phyloP scores from a whole-genome alignment of 2,113 vertebrate species.

The Peucedramus taeniatus region DNA sequence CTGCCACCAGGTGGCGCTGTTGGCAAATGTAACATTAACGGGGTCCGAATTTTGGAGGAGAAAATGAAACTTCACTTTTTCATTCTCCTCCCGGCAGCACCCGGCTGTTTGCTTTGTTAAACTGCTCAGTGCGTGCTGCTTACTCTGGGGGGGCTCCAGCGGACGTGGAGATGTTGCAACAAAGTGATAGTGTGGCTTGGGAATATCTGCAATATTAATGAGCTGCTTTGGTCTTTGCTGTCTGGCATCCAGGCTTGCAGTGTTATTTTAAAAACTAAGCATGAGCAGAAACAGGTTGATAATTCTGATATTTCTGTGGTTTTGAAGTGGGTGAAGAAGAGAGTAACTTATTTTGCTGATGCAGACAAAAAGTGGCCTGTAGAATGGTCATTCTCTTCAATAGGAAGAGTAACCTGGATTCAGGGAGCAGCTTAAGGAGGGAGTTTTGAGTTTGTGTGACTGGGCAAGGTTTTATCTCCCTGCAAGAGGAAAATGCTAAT shows the following conservation, averaged over 20 bases:
- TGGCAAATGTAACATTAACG: slow-evolving; percentile 73
- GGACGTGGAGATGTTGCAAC: background rate
- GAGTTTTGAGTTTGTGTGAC: background rate
- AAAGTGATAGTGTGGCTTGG: background rate
- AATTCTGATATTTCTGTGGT: background rate
- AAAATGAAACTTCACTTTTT: background rate
- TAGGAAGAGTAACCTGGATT: background rate
- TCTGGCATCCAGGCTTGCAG: background rate
- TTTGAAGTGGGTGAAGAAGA: background rate
- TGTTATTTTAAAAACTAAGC: background rate
- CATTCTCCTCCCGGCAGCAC: background rate
- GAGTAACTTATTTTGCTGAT: background rate
- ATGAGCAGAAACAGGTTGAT: background rate
- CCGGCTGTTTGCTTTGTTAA: background rate
- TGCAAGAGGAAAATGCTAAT: background rate
- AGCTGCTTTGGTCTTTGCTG: background rate
- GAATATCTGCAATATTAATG: background rate
- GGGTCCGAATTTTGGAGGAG: too few species aligned
- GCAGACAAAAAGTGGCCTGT: background rate
- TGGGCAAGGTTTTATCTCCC: background rate
- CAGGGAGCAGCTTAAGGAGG: background rate
- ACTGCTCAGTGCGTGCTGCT: fast-evolving
- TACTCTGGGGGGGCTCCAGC: background rate
- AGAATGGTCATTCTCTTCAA: background rate
- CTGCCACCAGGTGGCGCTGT: slow-evolving; percentile 70